A percentile compares a stretch with the other conserved stretches of the same genome.
Conservation (phyloP, 2,888 invertebrate genomes). For the Amorpha juglandis region DNA sequence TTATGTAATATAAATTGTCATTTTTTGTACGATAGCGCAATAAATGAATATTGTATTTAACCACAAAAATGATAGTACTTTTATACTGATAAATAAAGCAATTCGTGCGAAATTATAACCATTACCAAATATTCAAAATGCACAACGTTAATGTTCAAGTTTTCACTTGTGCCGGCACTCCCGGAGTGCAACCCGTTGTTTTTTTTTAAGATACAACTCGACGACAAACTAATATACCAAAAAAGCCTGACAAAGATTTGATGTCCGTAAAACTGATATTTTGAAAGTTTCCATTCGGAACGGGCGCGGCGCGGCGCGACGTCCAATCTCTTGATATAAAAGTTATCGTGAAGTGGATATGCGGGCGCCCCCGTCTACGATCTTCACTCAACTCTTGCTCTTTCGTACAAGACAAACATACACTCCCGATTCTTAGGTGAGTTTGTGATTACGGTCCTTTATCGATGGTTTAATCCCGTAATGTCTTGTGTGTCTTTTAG, state of each 20-base stretch:
- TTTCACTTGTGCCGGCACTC: too few relatives aligned
- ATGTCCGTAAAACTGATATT: slow-evolving; percentile 20
- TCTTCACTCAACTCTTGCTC: slow-evolving; percentile 59
- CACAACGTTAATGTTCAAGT: too few relatives aligned
- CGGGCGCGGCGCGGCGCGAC: slow-evolving; percentile 10
- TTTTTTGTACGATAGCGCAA: too few relatives aligned
- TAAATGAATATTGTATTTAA: too few relatives aligned
- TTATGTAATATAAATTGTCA: too few relatives aligned
- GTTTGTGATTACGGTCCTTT: slow-evolving; percentile 10
- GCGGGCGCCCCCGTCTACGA: slow-evolving; percentile 67
- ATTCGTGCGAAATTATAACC: too few relatives aligned
- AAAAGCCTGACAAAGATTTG: not conserved
- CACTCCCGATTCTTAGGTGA: slow-evolving; percentile 4
- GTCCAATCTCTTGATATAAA: slow-evolving; percentile 69
- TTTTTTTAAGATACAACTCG: too few relatives aligned
- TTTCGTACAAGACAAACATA: slow-evolving; percentile 66
- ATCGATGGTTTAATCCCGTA: not conserved
- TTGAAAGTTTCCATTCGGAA: not conserved
- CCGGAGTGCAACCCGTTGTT: too few relatives aligned
- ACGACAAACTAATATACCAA: not conserved
- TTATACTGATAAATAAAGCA: too few relatives aligned
- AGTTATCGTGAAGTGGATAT: slow-evolving; percentile 64
- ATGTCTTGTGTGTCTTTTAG: not conserved
- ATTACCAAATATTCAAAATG: too few relatives aligned
- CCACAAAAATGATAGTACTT: too few relatives aligned